phyloP scores from a whole-genome alignment of 2,797 vertebrate species.

The Coilia nasus region DNA sequence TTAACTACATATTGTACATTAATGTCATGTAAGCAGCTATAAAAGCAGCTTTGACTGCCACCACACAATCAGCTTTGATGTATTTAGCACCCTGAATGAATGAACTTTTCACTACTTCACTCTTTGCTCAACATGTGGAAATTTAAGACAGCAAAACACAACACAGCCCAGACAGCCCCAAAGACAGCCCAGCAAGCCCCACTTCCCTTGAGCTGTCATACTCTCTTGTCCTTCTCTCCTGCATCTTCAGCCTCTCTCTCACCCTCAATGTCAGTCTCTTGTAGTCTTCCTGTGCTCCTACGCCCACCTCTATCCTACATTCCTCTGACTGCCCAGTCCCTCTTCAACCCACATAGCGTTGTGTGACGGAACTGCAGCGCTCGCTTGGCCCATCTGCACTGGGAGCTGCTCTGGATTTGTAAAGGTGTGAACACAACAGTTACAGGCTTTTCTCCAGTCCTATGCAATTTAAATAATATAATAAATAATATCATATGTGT shows the following conservation, averaged over 20 bases:
- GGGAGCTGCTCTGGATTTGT: background rate
- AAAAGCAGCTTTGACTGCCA: no score
- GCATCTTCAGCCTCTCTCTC: background rate
- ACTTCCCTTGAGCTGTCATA: no score
- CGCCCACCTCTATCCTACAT: background rate
- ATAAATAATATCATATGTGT: no score
- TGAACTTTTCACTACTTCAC: background rate
- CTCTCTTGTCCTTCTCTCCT: background rate
- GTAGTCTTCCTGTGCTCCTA: background rate
- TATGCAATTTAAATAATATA: no score
- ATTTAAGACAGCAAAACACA: no score
- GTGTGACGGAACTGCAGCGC: background rate
- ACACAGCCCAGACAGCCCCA: no score
- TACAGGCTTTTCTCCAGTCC: no score
- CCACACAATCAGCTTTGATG: no score
- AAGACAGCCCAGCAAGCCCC: no score
- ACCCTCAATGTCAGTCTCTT: background rate
- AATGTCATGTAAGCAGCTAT: no score
- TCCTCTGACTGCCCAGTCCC: background rate
- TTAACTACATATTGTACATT: background rate
- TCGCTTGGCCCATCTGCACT: background rate
- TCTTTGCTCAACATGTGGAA: background rate
- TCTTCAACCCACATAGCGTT: constrained; percentile 3
- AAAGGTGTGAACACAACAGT: no score
- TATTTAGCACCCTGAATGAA: background rate